Conservation (phyloP, 2,888 invertebrate species). For the Pseudoips prasinana region DNA sequence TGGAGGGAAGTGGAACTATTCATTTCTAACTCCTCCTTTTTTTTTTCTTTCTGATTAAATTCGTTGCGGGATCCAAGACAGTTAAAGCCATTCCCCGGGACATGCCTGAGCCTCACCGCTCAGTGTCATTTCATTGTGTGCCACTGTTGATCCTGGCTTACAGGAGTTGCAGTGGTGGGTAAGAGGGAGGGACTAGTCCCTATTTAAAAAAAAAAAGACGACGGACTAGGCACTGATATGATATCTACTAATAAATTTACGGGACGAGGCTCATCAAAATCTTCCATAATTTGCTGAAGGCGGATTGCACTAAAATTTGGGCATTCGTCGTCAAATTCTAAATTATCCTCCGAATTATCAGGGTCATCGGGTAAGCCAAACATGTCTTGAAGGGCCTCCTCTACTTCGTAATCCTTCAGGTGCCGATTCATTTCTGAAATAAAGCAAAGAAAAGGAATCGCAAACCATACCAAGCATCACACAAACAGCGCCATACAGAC, state of each 20-base stretch:
- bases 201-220: too few species aligned
- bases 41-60: too few species aligned
- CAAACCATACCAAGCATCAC: slow-evolving; percentile 7
- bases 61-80: too few species aligned
- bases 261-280: slow-evolving; percentile 12
- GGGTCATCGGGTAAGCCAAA: slow-evolving; percentile 18
- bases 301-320: slow-evolving; percentile 9
- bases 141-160: too few species aligned
- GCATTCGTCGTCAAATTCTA: slow-evolving; percentile 14
- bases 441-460: slow-evolving; percentile 8
- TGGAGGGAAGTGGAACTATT: too few species aligned
- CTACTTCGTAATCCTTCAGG: slow-evolving; percentile 15
- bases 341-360: slow-evolving; percentile 15
- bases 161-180: too few species aligned
- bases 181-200: too few species aligned
- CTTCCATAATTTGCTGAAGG: slow-evolving; percentile 13
- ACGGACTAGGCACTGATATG: too few species aligned
- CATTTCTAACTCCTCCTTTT: too few species aligned
- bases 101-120: too few species aligned
- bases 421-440: slow-evolving; percentile 11
- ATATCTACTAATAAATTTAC: slow-evolving; percentile 14
- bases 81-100: too few species aligned
- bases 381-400: slow-evolving; percentile 13
- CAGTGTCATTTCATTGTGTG: too few species aligned
- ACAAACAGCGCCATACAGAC: slow-evolving; percentile 7